Evolutionary conservation across 2,797 vertebrate species (phyloP), one percentile per base, ranked within the genome.

Genomic region (Melanotaenia nigrans): DNA sequence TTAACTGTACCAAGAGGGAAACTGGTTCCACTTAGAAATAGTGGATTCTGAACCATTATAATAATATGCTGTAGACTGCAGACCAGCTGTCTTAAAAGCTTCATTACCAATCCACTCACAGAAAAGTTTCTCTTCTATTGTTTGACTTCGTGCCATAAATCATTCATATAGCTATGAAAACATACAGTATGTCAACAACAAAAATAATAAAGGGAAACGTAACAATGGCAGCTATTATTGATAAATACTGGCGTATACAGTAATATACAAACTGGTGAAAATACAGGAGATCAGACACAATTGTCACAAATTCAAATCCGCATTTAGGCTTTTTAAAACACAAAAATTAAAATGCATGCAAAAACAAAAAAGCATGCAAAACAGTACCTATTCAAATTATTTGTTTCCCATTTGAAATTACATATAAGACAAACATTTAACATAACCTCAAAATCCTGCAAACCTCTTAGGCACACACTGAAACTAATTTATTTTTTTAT

Each of bases 61-160:
- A 76, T 58, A 64, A 55, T 71, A 81, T 70, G 80, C 63, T 85
- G 77, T 91, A 86, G 82, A 88, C 67, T 79, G 86, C 87, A 92
- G 90, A 89, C 87, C 87, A 93, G 90, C 91, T 89, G 88, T 91
- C 87, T 87, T 72, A 3, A 85, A 87, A 77, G 71, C 67, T 66
- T 70, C 55, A 77, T 35, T 69, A 61, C 56, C 42, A 66, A 13
- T 71, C 18, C 45, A 58, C 40, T 49, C 25, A 25, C 13, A 65
- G 40, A 69, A 73, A 49, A 20, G 45, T 70, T 60, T 75, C 13
- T 56, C 54, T 69, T 74, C 11, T 77, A 56, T 63, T 4, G 45
- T 77, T 78, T 66, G 22, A 78, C 73, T 86, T 73, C 76, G 74
- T 77, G 80, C 51, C 57, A 61, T 49, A 35, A 76, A 68, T 66